Evolutionary conservation across 2,113 vertebrate species (phyloP), one percentile per base, ranked within the genome.

Genomic region (Platichthys stellatus): DNA sequence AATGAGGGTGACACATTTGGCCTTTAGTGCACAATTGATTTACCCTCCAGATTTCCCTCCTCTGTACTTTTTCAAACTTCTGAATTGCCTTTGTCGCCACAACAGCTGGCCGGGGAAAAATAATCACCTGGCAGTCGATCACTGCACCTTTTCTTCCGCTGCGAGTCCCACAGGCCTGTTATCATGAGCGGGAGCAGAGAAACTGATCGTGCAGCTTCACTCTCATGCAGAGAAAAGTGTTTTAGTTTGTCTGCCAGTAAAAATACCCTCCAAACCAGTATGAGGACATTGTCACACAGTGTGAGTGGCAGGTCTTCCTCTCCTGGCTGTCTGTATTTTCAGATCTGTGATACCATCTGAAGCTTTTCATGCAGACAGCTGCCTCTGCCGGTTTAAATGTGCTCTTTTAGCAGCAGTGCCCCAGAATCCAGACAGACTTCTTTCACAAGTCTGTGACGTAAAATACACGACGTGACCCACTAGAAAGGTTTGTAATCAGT

Each of bases 71-170:
- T 31, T 31, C 31, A 8, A 31, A 31, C 31, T 31, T 31, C 31
- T 31, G 31, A 31, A 31, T 63, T 6, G 21, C 43, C 62, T 68
- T 57, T 63, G 23, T 57, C 64, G 31, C 61, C 62, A 56, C 73
- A 57, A 54, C 49, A 53, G 67, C 63, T 43, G 45, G 61, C 26
- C 7, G 43, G 24, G 74, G 62, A 76, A 51, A 69, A 76, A 77
- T 74, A 79, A 86, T 67, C 43, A n/a, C 45, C 57, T 57, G 38
- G 47, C 61, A 58, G 81, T 82, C 38, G 23, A 18, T 76, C 71
- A 60, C 60, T 18, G 47, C 35, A 47, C 26, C 57, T 31, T 63
- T 54, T 51, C 49, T 18, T 3, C 63, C 43, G 28, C 15, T 28
- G 49, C 31, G 31, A 71, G 23, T 58, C 61, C 45, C 24, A 26